These are phyloP conservation scores for Peribatodes rhomboidaria DNA, from an alignment of 2,888 invertebrate species.

Conservation along the genomic window DNA sequence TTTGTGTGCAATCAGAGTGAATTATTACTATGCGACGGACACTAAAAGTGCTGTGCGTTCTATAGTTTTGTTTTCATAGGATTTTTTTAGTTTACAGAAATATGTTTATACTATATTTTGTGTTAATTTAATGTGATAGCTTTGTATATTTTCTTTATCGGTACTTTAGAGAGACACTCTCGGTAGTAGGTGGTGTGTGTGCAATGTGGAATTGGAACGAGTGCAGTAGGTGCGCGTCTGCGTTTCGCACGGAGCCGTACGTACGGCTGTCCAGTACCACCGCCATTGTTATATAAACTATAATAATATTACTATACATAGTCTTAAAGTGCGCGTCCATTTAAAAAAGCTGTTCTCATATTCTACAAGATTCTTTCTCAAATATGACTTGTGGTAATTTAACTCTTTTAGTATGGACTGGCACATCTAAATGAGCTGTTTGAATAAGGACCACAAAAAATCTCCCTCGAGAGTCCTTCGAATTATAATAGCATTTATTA, in stretches of 20 bases:
- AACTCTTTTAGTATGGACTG: constrained; percentile 55
- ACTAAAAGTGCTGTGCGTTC: constrained; percentile 81
- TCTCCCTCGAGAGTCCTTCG: constrained; percentile 74
- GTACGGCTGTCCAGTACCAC: constrained; percentile 52
- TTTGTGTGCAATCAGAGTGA: constrained; percentile 83
- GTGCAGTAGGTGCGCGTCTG: constrained; percentile 46
- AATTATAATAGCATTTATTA: constrained; percentile 85
- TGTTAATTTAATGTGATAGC: constrained; percentile 86
- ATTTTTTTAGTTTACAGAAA: constrained; percentile 80
- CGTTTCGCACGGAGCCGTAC: constrained; percentile 45
- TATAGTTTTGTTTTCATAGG: constrained; percentile 77
- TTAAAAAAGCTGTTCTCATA: constrained; percentile 49
- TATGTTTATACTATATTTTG: constrained; percentile 85
- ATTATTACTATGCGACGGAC: constrained; percentile 76
- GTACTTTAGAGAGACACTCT: constrained; percentile 69
- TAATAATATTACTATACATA: constrained; percentile 52
- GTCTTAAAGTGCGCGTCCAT: constrained; percentile 55
- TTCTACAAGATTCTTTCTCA: constrained; percentile 50
- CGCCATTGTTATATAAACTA: constrained; percentile 52
- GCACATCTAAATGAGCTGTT: constrained; percentile 70
- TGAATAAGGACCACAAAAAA: constrained; percentile 75
- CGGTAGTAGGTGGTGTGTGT: constrained; percentile 60
- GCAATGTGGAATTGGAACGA: constrained; percentile 51
- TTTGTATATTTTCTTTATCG: constrained; percentile 83
- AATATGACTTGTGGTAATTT: constrained; percentile 53